Evolutionary conservation across 1,140 invertebrate genomes (phyloP).

Genomic region (Apis dorsata): DNA sequence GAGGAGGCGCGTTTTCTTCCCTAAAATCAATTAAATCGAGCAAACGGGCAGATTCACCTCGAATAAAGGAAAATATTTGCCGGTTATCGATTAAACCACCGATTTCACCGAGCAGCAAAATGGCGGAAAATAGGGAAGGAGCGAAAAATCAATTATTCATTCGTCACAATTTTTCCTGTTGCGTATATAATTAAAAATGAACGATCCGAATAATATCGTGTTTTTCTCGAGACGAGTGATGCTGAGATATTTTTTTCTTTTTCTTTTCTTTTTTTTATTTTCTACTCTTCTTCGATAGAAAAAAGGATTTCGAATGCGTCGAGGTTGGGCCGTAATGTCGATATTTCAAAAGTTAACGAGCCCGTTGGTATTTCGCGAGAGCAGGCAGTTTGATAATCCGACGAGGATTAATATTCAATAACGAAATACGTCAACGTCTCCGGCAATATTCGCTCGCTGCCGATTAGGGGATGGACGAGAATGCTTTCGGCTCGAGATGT

Average conservation of each 20-base stretch:
- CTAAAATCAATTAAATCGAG: slow-evolving; percentile 57
- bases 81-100: slow-evolving; percentile 51
- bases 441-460: slow-evolving; percentile 25
- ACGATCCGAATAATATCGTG: slow-evolving; percentile 51
- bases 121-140: not conserved
- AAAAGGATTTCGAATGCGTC: slow-evolving; percentile 18
- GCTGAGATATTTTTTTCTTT: not conserved
- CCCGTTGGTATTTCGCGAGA: slow-evolving; percentile 33
- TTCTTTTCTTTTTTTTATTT: not conserved
- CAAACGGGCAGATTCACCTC: slow-evolving; percentile 21
- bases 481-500: not conserved
- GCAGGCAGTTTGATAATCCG: slow-evolving; percentile 41
- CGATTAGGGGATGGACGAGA: not conserved
- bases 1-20: not conserved
- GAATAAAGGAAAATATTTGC: slow-evolving; percentile 57
- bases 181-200: slow-evolving; percentile 30
- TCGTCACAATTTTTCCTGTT: slow-evolving; percentile 41
- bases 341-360: slow-evolving; percentile 63
- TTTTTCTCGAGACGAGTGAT: not conserved
- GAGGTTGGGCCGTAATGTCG: slow-evolving; percentile 8
- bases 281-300: not conserved
- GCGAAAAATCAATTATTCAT: slow-evolving; percentile 35
- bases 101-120: not conserved
- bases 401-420: slow-evolving; percentile 63
- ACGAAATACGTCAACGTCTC: slow-evolving; percentile 64